Evolutionary conservation across 2,113 vertebrate species (phyloP), one percentile per base, ranked within the genome.

Genomic region (Drymodes brunneopygia): DNA sequence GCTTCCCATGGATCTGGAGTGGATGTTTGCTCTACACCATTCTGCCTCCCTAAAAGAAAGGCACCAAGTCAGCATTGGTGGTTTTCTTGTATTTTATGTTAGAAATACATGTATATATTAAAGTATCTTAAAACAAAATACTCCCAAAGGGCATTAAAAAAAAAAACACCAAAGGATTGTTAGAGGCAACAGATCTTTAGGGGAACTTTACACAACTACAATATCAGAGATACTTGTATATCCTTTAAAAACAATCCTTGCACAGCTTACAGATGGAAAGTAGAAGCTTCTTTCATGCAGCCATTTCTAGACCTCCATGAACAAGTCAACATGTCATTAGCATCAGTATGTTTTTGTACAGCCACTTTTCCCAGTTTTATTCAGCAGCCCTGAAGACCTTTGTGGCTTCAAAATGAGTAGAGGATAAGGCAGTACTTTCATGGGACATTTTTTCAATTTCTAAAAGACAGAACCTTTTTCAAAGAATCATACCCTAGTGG

Each of bases 101-200:
- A 58, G 56, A 50, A 82, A 77, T 51, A 35, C 3, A 29, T 18
- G 7, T 33, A 29, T 22, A 10, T 73, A 82, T 81, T 36, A 31
- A 93, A 70, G 14, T 57, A 61, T 28, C 21, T 75, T 62, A 24
- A 13, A 56, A 40, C 45, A 65, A 66, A 70, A 50, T 33, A 53
- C 6, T 60, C 45, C 15, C 13, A 81, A 53, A 86, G 3, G 11
- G 65, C 51, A 10, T 25, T 28, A 5, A n/a, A 15, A 33, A 71
- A 33, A 53, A 47, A 54, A 56, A 56, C 47, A 10, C 0, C 0
- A 0, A 38, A 73, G 1, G 3, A 4, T 23, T 28, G 15, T 35
- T 56, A 6, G 6, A 11, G 25, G 7, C 12, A 58, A 44, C 38
- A 60, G 8, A 27, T 67, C 18, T 86, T 66, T 54, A 40, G 24